Base-by-base conservation (phyloP, 2,888 invertebrate species). In the Sarcophaga carnaria region DNA sequence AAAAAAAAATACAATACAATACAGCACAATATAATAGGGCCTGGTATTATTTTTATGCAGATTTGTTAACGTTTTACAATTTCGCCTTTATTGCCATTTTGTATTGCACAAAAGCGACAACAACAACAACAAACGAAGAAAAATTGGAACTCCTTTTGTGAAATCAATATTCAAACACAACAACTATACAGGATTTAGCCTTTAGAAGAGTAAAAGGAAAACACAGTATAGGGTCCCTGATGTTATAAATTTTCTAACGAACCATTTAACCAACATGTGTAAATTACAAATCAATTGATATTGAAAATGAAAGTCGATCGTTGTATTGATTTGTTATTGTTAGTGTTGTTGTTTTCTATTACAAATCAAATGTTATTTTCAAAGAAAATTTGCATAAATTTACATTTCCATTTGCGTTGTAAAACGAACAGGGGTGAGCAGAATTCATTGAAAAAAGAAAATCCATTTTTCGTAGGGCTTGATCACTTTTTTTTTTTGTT, bases 261-360 rank as follows among this genome's bases (percentile, higher is more conserved):
- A 86, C 80, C 86, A 86, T 86, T 80, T 83, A 86, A 86, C 86
- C 86, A 78, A 81, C 72, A 81, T 83, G 37, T 37, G 83, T 80
- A 83, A 86, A 86, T 86, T 83, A 83, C 70, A 86, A 86, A 83
- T 80, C 83, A 86, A 86, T 86, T 80, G 83, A 76, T 74, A 67
- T 81, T 27, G 72, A 83, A 83, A 83, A 74, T 77, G 78, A 83
- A 74, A 71, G 67, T 22, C 20, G 25, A 70, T 27, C 20, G 64
- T 76, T 37, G 37, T 37, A 37, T 37, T 37, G 37, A 37, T 37
- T 37, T 37, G 37, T 37, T 37, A 37, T 37, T 37, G 37, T 37
- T 37, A 37, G 10, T 37, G 37, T 37, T 37, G 37, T 37, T 37
- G 37, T 37, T 37, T 37, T 37, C 37, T 37, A 37, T 54, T 76